Percentiles rank a stretch among this genome's conserved stretches.
Conservation (phyloP, 35 echinoderm and acorn worm genomes). For the Nesometra sesokonis region DNA sequence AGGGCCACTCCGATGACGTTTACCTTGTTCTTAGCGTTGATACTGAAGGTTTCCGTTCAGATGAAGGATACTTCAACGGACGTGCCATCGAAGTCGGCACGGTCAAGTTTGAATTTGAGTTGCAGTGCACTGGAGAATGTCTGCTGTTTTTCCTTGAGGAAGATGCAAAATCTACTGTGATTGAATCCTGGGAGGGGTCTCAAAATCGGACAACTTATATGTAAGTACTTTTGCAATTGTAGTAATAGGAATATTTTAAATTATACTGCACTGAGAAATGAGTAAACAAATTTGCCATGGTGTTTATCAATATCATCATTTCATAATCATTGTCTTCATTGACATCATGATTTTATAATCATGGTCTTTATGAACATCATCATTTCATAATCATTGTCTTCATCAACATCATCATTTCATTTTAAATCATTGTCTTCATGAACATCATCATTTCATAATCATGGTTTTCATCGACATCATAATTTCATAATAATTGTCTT, state of each 20-base stretch:
- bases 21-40: conserved; percentile 68
- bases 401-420: too few relatives aligned
- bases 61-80: conserved; percentile 61
- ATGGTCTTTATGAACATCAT: too few relatives aligned
- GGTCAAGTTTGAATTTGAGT: conserved; percentile 59
- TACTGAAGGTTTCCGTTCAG: conserved; percentile 29
- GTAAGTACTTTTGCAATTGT: conserved; percentile 37
- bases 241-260: background rate
- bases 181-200: conserved; percentile 53
- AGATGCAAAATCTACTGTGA: conserved; percentile 13
- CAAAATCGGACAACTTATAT: conserved; percentile 27
- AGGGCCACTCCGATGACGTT: conserved; percentile 69
- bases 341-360: too few relatives aligned
- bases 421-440: too few relatives aligned
- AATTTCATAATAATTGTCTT: too few relatives aligned
- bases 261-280: too few relatives aligned
- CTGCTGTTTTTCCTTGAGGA: conserved; percentile 76
- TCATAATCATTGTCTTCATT: too few relatives aligned
- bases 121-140: conserved; percentile 72
- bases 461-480: too few relatives aligned
- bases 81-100: conserved; percentile 41
- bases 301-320: too few relatives aligned
- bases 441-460: too few relatives aligned
- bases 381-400: too few relatives aligned
- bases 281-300: too few relatives aligned